A percentile compares a stretch with the other conserved stretches of the same genome.
phyloP scores from a whole-genome alignment of 1,140 invertebrate genomes.

The Charaxes varanes region DNA sequence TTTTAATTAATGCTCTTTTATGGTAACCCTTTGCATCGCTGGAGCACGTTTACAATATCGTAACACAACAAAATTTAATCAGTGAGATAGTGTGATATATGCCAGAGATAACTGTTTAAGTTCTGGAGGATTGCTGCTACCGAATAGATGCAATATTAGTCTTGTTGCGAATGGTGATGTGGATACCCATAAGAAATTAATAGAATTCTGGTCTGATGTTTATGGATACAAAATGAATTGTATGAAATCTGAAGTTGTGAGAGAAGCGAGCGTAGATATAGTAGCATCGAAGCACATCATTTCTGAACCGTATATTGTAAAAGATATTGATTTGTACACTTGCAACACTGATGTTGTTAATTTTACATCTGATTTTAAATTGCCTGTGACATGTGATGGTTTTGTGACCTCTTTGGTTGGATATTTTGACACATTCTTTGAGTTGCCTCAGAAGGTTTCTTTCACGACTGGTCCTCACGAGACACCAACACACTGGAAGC shows the following conservation, averaged over 20 bases:
- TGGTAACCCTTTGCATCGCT: too few relatives aligned
- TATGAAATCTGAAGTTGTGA: slow-evolving; percentile 91
- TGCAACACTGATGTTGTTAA: slow-evolving; percentile 88
- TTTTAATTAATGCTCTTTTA: too few relatives aligned
- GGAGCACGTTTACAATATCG: too few relatives aligned
- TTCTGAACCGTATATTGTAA: slow-evolving; percentile 80
- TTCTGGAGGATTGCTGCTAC: too few relatives aligned
- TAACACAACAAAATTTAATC: too few relatives aligned
- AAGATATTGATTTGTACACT: slow-evolving; percentile 86
- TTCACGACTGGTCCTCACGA: slow-evolving; percentile 85
- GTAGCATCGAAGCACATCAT: slow-evolving; percentile 86
- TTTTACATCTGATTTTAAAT: slow-evolving; percentile 85
- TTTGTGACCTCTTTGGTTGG: slow-evolving; percentile 91
- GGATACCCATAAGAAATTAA: slow-evolving; percentile 82
- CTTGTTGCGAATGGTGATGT: slow-evolving; percentile 92
- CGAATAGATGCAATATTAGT: slow-evolving; percentile 91
- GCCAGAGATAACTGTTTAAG: too few relatives aligned
- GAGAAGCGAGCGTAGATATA: slow-evolving; percentile 92
- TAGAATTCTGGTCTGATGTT: slow-evolving; percentile 96
- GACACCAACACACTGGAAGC: slow-evolving; percentile 96
- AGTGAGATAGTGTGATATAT: too few relatives aligned
- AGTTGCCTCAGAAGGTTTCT: slow-evolving; percentile 78
- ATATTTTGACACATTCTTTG: slow-evolving; percentile 95
- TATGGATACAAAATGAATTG: slow-evolving; percentile 98
- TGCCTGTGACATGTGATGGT: slow-evolving; percentile 82